A percentile compares a stretch with the other conserved stretches of the same genome.
Conservation (phyloP, 2,888 invertebrate genomes). For the Cataglyphis albicans region DNA sequence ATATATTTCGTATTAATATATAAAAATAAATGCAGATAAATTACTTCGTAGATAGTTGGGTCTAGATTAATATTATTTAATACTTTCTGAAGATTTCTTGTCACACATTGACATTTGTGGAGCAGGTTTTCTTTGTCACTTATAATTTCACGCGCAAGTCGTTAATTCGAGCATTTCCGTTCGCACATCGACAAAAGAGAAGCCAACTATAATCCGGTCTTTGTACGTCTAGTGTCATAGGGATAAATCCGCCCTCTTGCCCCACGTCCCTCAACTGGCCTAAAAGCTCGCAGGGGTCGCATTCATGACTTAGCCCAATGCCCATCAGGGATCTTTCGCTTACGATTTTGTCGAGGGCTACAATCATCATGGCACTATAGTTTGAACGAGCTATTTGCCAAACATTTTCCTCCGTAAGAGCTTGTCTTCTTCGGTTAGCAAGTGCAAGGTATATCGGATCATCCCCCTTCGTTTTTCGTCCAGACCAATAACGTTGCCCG, state of each 20-base stretch:
- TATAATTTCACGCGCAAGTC: conserved; percentile 23
- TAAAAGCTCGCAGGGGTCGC: conserved; percentile 80
- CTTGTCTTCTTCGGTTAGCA: conserved; percentile 62
- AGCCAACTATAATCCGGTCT: conserved; percentile 78
- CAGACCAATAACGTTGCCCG: conserved; percentile 37
- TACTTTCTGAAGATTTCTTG: background rate
- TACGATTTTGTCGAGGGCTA: conserved; percentile 75
- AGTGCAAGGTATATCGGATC: conserved; percentile 65
- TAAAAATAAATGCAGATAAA: background rate
- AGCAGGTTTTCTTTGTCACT: background rate
- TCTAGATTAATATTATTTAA: background rate
- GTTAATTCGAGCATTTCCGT: conserved; percentile 55
- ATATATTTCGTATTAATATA: too few species aligned
- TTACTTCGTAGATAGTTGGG: background rate
- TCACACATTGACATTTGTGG: background rate
- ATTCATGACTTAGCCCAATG: conserved; percentile 76
- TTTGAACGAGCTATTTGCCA: conserved; percentile 81
- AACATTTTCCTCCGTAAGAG: conserved; percentile 78
- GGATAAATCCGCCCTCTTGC: conserved; percentile 74
- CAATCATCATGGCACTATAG: conserved; percentile 72
- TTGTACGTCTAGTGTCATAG: conserved; percentile 78
- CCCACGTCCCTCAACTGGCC: conserved; percentile 59
- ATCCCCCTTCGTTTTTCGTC: conserved; percentile 7
- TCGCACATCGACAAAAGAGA: conserved; percentile 60
- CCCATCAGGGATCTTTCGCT: conserved; percentile 69